Percentiles rank a stretch among this genome's conserved stretches.
Conservation (phyloP, 2,113 vertebrate genomes). For the Perognathus longimembris region DNA sequence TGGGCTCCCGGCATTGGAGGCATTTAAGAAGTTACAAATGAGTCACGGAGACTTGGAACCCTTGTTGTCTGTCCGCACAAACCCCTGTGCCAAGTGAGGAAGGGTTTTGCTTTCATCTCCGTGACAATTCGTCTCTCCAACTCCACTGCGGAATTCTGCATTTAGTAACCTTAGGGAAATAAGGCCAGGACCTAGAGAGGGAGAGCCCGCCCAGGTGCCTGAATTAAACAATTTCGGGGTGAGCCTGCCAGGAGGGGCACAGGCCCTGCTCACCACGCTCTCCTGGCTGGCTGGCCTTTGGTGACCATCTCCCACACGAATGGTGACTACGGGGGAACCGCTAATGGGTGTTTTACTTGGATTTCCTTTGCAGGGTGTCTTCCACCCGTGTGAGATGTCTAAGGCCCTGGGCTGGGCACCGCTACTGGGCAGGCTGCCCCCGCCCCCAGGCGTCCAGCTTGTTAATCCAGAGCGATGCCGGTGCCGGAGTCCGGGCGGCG, state of each 20-base stretch:
- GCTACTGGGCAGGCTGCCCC: neutral
- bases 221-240: neutral
- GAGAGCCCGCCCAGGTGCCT: neutral
- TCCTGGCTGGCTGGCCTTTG: neutral
- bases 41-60: neutral
- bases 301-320: neutral
- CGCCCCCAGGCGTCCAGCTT: neutral
- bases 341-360: neutral
- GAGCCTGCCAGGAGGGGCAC: neutral
- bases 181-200: neutral
- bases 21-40: slow-evolving; percentile 60
- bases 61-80: neutral
- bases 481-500: slow-evolving; percentile 1
- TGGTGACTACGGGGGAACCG: neutral
- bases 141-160: slow-evolving; percentile 14
- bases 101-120: neutral
- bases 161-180: neutral
- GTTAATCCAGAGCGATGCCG: neutral
- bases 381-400: neutral
- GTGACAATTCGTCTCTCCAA: neutral
- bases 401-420: neutral
- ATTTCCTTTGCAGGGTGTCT: neutral
- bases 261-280: neutral
- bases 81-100: neutral
- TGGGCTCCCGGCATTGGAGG: neutral